Base-by-base conservation (phyloP, 2,113 vertebrate genomes). In the Brachyistius frenatus region DNA sequence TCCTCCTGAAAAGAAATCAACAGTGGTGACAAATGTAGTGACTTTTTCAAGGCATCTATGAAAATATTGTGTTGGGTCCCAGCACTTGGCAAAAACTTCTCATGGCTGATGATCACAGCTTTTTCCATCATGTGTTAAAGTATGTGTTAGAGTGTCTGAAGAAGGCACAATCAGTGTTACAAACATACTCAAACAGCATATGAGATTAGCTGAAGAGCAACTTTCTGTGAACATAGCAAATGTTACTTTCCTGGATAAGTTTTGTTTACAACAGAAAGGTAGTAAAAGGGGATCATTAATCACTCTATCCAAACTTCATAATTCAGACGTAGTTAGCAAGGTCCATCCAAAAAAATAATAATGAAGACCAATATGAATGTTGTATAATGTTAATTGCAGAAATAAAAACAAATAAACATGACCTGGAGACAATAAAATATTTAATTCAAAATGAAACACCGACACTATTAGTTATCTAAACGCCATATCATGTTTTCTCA, bases 131-230 rank as follows among this genome's bases (percentile, higher is more conserved):
- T 67, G 50, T 71, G 39, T 70, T 61, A 79, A 71, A 76, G 78
- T 60, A 70, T 33, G 64, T 60, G 80, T 61, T 55, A 33, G 37
- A 75, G 52, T 54, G 58, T 85, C 56, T 69, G 53, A 78, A 70
- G 44, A 65, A 81, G 63, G 80, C 80, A 53, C 49, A 52, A 64
- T 54, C 36, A 30, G 50, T 74, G 74, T 66, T 75, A 47, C 16
- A 75, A 72, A 67, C 54, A 78, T 33, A 47, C 49, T 50, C 49
- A 69, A 81, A 73, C 30, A 78, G 67, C 73, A 68, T 68, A 78
- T 78, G 67, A 44, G 16, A 60, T 36, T 41, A 56, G 64, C n/a
- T 47, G 36, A 69, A 49, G 63, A 80, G 33, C 33, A 57, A 74
- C 52, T 56, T 73, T 64, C 36, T 36, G 31, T 30, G 37, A n/a